Conservation (phyloP, 2,888 invertebrate genomes). For the Malachius bipustulatus region DNA sequence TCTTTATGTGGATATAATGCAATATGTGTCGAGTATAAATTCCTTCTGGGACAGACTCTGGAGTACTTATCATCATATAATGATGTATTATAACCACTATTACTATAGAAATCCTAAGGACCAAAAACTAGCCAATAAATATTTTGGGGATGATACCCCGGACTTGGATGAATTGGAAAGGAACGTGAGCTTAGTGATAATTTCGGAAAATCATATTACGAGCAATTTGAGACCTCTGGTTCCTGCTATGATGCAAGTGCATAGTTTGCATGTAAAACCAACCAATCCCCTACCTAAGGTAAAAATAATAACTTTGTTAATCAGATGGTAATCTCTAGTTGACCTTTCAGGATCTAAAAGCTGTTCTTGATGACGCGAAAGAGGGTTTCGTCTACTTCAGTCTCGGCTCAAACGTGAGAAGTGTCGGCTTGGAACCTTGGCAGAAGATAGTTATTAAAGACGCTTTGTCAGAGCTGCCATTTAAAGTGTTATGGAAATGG, state of each 20-base stretch:
- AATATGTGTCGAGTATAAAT: constrained; percentile 2
- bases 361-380: too few species aligned
- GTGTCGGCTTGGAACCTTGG: too few species aligned
- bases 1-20: constrained; percentile 20
- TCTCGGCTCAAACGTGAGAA: too few species aligned
- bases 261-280: neutral
- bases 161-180: neutral
- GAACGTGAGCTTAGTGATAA: constrained; percentile 1
- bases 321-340: too few species aligned
- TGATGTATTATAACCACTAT: neutral
- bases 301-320: too few species aligned
- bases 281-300: neutral
- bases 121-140: neutral
- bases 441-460: too few species aligned
- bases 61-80: neutral
- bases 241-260: neutral
- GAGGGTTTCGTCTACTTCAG: too few species aligned
- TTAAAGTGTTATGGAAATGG: too few species aligned
- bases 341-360: too few species aligned
- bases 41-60: constrained; percentile 5
- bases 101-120: neutral
- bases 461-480: too few species aligned
- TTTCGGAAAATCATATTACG: neutral
- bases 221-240: neutral
- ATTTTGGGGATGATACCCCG: constrained; percentile 9